Evolutionary conservation across 64 coral and sea anemone genomes (phyloP).

Genomic region (Porites lutea): DNA sequence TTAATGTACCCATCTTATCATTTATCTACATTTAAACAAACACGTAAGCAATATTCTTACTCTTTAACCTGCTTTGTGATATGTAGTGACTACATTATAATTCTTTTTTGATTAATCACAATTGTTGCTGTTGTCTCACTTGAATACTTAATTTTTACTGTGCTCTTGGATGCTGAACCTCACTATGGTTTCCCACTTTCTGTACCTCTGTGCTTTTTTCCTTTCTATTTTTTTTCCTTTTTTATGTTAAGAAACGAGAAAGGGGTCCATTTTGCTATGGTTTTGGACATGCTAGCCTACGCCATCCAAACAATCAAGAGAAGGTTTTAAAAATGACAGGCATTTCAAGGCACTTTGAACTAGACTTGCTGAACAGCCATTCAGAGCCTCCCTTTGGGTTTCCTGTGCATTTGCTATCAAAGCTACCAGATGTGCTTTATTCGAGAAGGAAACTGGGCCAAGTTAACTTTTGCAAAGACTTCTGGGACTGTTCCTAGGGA

Average conservation of each 20-base stretch:
- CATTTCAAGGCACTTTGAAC: slow-evolving; percentile 59
- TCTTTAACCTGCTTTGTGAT: background rate
- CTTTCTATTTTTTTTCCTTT: background rate
- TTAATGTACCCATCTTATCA: background rate
- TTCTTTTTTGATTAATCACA: too few relatives aligned
- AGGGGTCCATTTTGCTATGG: background rate
- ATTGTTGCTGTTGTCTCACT: too few relatives aligned
- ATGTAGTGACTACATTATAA: too few relatives aligned
- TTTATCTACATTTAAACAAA: background rate
- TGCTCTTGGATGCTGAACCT: background rate
- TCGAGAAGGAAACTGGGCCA: too few relatives aligned
- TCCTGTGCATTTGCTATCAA: too few relatives aligned
- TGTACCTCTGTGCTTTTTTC: background rate
- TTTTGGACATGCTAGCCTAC: slow-evolving; percentile 7
- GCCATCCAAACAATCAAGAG: slow-evolving; percentile 62
- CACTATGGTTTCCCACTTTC: background rate
- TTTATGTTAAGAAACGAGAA: background rate
- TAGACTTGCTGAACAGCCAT: slow-evolving; percentile 38
- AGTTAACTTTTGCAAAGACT: too few relatives aligned
- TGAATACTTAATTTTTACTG: background rate
- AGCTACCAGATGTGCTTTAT: too few relatives aligned
- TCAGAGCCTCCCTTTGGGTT: background rate
- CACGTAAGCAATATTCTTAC: background rate
- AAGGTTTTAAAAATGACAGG: slow-evolving; percentile 53
- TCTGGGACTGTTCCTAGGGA: too few relatives aligned